phyloP scores from a whole-genome alignment of 1,140 invertebrate species.

The Drosophila burlai region DNA sequence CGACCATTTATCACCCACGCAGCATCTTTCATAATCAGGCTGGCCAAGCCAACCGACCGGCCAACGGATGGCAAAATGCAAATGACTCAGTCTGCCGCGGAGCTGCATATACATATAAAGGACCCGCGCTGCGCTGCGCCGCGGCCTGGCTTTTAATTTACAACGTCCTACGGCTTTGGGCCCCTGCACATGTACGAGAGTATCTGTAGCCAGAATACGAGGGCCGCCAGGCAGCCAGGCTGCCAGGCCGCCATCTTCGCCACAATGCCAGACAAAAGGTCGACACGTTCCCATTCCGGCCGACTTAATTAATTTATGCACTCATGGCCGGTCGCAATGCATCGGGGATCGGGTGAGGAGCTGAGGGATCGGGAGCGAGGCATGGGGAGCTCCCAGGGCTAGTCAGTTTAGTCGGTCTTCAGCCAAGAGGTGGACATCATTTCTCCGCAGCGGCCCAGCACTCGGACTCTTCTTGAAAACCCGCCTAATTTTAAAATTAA shows the following conservation, averaged over 20 bases:
- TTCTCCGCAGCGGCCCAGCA: constrained; percentile 36
- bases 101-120: constrained; percentile 69
- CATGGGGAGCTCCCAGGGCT: constrained; percentile 10
- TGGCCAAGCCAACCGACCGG: constrained; percentile 11
- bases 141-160: constrained; percentile 83
- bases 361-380: not conserved
- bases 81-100: constrained; percentile 72
- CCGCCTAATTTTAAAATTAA: constrained; percentile 85
- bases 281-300: constrained; percentile 83
- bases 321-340: constrained; percentile 72
- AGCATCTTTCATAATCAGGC: constrained; percentile 85
- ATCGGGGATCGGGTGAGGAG: constrained; percentile 34
- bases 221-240: constrained; percentile 5
- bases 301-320: constrained; percentile 85
- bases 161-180: constrained; percentile 70
- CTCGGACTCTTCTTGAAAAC: constrained; percentile 73
- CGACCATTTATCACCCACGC: constrained; percentile 85
- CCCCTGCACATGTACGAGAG: constrained; percentile 29
- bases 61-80: constrained; percentile 70
- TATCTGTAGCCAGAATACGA: constrained; percentile 22
- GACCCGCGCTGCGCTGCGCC: constrained; percentile 47
- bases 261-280: constrained; percentile 84
- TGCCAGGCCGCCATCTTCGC: constrained; percentile 69
- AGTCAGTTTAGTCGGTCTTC: constrained; percentile 60
- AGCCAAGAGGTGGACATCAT: constrained; percentile 67